Percentiles rank a stretch among this genome's conserved stretches.
Conservation (phyloP, 2,888 invertebrate species). For the Diploptera punctata region DNA sequence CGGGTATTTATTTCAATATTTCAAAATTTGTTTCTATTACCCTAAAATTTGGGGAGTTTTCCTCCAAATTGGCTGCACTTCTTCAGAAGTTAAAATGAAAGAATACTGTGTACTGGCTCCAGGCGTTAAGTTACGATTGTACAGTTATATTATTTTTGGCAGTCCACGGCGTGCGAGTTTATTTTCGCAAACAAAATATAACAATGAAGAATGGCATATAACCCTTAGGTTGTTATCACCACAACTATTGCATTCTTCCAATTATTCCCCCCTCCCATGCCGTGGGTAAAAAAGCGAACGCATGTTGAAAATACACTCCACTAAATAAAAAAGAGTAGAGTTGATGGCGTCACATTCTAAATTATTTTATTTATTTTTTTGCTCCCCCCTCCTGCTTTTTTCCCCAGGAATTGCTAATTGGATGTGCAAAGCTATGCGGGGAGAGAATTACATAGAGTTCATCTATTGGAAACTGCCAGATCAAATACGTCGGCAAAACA, state of each 20-base stretch:
- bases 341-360: constrained; percentile 13
- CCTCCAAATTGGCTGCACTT: too few species aligned
- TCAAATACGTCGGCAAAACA: constrained; percentile 20
- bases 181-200: too few species aligned
- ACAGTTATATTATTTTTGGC: too few species aligned
- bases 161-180: too few species aligned
- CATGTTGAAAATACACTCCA: background rate
- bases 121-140: too few species aligned
- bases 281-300: too few species aligned
- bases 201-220: too few species aligned
- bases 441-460: constrained; percentile 6
- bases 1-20: too few species aligned
- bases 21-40: too few species aligned
- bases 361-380: constrained; percentile 19
- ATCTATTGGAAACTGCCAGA: constrained; percentile 22
- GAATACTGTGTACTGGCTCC: too few species aligned
- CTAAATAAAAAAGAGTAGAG: background rate
- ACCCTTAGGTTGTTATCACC: background rate
- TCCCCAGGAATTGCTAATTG: constrained; percentile 20
- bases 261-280: background rate
- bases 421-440: constrained; percentile 11
- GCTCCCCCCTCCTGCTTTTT: background rate
- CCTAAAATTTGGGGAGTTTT: too few species aligned
- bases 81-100: too few species aligned
- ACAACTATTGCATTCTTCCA: background rate